Percentiles rank a stretch among this genome's conserved stretches.
Conservation (phyloP, 2,797 vertebrate genomes). For the Cryptoblepharus egeriae region DNA sequence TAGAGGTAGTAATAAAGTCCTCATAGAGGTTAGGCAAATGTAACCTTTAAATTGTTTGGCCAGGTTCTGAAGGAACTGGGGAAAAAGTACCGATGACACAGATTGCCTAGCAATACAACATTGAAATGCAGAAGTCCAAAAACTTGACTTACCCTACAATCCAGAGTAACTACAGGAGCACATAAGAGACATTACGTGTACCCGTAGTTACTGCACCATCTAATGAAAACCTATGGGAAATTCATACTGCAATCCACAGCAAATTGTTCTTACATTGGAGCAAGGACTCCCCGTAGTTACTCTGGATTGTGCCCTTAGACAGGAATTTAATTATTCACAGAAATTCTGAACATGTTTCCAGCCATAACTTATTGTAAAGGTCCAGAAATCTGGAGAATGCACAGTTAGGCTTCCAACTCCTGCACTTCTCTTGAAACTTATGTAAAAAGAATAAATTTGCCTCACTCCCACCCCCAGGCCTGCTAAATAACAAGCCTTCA, state of each 20-base stretch:
- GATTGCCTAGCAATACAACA: too few relatives aligned
- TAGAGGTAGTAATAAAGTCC: neutral
- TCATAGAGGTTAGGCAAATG: neutral
- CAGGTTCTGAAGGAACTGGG: neutral
- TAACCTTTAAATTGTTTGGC: too few relatives aligned
- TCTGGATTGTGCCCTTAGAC: too few relatives aligned
- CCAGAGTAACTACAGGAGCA: too few relatives aligned
- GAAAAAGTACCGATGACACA: neutral
- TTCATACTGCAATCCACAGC: too few relatives aligned
- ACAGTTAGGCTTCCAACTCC: neutral
- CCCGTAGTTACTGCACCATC: too few relatives aligned
- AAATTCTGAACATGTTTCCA: neutral
- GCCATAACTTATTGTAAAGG: neutral
- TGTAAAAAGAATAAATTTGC: neutral
- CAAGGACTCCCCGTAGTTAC: too few relatives aligned
- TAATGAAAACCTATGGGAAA: too few relatives aligned
- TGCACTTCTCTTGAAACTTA: neutral
- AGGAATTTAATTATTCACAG: neutral
- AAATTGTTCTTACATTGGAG: too few relatives aligned
- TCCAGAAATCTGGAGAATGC: neutral
- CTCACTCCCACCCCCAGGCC: neutral
- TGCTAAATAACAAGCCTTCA: neutral
- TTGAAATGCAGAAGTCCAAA: neutral
- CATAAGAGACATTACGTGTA: too few relatives aligned
- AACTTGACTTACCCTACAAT: too few relatives aligned